Conservation (phyloP, 1,140 invertebrate species). For the Neodiprion lecontei region DNA sequence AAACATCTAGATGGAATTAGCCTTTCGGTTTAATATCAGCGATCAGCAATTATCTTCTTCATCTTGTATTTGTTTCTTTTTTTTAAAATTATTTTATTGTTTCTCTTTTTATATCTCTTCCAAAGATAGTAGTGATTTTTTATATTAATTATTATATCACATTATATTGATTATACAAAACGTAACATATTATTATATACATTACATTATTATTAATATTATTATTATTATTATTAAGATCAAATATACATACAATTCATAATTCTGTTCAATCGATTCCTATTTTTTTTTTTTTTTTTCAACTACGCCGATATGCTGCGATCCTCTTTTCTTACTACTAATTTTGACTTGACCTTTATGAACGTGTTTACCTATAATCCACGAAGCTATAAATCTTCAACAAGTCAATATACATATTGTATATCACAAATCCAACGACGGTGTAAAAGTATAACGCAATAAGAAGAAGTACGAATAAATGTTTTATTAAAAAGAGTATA, state of each 20-base stretch:
- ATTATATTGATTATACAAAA: constrained; percentile 25
- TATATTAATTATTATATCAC: constrained; percentile 35
- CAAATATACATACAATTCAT: constrained; percentile 51
- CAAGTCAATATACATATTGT: no score
- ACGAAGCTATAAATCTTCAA: no score
- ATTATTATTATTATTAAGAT: constrained; percentile 44
- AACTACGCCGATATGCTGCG: no score
- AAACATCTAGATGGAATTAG: background rate
- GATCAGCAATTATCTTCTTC: background rate
- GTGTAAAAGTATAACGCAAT: no score
- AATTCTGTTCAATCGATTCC: constrained; percentile 11
- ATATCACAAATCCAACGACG: no score
- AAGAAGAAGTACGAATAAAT: no score
- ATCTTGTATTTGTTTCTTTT: background rate
- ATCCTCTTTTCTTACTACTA: no score
- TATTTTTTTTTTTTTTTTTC: no score
- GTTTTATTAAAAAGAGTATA: no score
- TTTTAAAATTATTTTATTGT: background rate
- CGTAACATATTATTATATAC: constrained; percentile 33
- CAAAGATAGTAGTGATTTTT: constrained; percentile 52
- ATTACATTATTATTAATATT: constrained; percentile 45
- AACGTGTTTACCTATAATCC: no score
- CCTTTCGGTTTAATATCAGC: background rate
- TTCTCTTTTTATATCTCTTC: constrained; percentile 42
- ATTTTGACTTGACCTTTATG: no score